Conservation (phyloP, 2,113 vertebrate genomes). For the Proterorhinus semilunaris region DNA sequence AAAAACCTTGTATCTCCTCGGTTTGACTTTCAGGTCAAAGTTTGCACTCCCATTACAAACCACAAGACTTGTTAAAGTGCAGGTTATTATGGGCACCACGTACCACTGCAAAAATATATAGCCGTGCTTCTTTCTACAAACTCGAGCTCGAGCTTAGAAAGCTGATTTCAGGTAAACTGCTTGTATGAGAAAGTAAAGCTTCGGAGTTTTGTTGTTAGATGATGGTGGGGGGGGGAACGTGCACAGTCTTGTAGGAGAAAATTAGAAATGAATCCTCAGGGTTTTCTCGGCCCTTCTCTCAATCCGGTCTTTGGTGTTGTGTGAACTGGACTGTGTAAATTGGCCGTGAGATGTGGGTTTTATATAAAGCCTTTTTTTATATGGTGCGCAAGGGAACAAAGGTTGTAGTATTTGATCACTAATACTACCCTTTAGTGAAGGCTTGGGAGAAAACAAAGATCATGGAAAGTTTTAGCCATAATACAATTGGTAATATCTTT, state of each 20-base stretch:
- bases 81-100: background rate
- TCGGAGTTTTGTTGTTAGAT: background rate
- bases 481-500: background rate
- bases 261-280: constrained; percentile 10
- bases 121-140: background rate
- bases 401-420: background rate
- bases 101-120: background rate
- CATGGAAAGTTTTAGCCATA: background rate
- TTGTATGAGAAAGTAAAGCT: background rate
- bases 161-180: background rate
- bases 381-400: background rate
- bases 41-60: background rate
- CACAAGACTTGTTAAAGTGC: background rate
- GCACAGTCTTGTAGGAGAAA: constrained; percentile 8
- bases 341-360: background rate
- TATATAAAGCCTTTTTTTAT: background rate
- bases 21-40: background rate
- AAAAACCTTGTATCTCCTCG: background rate
- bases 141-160: background rate
- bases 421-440: background rate
- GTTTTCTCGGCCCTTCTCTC: background rate
- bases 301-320: background rate
- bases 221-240: background rate
- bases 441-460: background rate
- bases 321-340: constrained; percentile 5